Base-by-base conservation (phyloP, 2,113 vertebrate species). In the Natator depressus region DNA sequence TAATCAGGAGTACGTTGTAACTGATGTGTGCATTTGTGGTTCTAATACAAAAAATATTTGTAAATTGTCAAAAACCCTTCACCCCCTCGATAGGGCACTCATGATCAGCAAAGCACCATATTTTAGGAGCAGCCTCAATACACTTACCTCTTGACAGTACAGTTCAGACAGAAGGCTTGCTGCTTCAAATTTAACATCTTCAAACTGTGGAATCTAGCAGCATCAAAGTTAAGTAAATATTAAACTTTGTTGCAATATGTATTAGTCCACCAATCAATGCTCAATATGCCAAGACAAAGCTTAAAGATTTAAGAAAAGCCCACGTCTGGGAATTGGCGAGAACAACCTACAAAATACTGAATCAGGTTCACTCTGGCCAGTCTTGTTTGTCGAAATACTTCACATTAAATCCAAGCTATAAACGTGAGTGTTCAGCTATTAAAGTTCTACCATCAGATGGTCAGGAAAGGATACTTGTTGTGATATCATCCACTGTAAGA, bases 121-220 rank as follows among this genome's bases (percentile, higher is more conserved):
- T 0, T 1, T 5, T 2, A 1, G 47, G 6, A 1, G 29, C 0
- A 1, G 42, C 1, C 35, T 19, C 31, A 6, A 42, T 0, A 5
- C 49, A 27, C 98, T 99, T 98, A 99, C 99, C 99, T 99, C 99
- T 97, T 99, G 99, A 97, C 99, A 99, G 87, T 99, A 99, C 7
- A 99, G 98, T 88, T 99, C 99, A 0, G 99, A 99, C 91, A 99
- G 98, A 81, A 99, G 99, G 97, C 99, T 99, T 35, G 99, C 99
- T 10, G 99, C 99, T 98, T 99, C 99, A 87, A 99, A 99, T 96
- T 99, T 99, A 49, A 99, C 99, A 97, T 99, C 99, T 98, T 99
- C 99, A 96, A 99, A 99, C 97, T 99, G 99, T 0, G 99, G 98
- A 89, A 99, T 98, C 99, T 99, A 89, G 46, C 47, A 89, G 85